Evolutionary conservation across 2,113 vertebrate genomes (phyloP), one percentile per base, ranked within the genome.

Genomic region (Mormyrus lacerda): DNA sequence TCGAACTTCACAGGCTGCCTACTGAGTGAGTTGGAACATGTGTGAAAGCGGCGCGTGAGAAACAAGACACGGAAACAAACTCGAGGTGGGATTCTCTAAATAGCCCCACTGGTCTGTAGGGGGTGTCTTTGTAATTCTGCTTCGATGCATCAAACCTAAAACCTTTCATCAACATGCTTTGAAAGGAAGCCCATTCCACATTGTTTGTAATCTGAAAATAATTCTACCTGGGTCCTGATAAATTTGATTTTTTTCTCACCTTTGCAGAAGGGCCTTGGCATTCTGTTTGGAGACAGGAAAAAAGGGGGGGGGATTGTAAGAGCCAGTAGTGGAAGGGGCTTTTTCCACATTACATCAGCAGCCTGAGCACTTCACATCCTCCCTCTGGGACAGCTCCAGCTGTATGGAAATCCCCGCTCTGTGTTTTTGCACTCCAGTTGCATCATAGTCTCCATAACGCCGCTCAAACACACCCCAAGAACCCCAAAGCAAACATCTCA

Each of bases 1-100:
- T 96, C 96, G 88, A 96, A 96, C 93, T 95, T 96, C 85, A 94
- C 89, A 19, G 95, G 94, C 31, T 95, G 95, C 86, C 96, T 96
- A 91, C 91, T 91, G 91, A 83, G 87, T 21, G 11, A 85, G 8
- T 53, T 42, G 6, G 58, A n/a, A 39, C 45, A 15, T 21, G 47
- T 19, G 47, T 39, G 48, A 35, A 24, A 39, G 1, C 82, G 13
- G 44, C 27, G 45, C 45, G 11, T 79, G 35, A 79, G 6, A 42
- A 42, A 8, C 31, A 42, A 79, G 15, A 7, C 31, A 79, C 1
- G 6, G 39, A 42, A 39, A 79, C 2, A 42, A 42, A 79, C 4
- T 31, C 4, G 15, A 42, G 35, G 73, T 79, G 17, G 35, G 73
- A 79, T 15, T 79, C 73, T 42, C 73, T 79, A 39, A 42, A 79